Percentiles rank a stretch among this genome's conserved stretches.
Conservation (phyloP, 2,113 vertebrate species). For the Sclerurus mexicanus region DNA sequence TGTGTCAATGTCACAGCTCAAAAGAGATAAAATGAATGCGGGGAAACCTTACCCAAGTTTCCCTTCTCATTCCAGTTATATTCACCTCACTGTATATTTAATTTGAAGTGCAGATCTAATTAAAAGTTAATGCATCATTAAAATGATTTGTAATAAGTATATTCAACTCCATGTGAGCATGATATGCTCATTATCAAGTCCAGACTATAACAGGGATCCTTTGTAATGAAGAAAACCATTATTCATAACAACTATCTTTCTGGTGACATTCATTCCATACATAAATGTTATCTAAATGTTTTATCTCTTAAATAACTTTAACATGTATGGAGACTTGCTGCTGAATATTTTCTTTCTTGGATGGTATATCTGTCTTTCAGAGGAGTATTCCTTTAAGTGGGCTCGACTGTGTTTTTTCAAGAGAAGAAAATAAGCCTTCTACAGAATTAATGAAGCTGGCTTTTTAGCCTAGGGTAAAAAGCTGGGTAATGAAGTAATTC, state of each 20-base stretch:
- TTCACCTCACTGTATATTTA: background rate
- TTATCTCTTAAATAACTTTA: background rate
- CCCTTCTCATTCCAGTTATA: background rate
- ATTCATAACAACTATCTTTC: background rate
- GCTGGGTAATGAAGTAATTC: constrained; percentile 71
- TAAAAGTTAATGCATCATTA: constrained; percentile 69
- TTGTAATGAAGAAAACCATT: background rate
- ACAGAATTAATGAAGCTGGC: constrained; percentile 76
- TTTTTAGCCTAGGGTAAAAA: constrained; percentile 70
- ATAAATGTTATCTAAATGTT: background rate
- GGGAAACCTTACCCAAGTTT: background rate
- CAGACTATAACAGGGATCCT: background rate
- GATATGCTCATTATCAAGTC: background rate
- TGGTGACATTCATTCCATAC: background rate
- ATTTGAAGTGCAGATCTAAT: constrained; percentile 44
- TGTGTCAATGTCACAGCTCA: background rate
- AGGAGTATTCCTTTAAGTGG: constrained; percentile 16
- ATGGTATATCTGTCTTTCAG: background rate
- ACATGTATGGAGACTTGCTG: background rate
- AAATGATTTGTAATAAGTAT: constrained; percentile 60
- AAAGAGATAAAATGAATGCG: background rate
- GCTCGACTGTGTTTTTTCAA: background rate
- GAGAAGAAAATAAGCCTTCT: constrained; percentile 26
- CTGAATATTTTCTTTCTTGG: background rate
- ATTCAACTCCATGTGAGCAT: constrained; percentile 10